phyloP scores from a whole-genome alignment of 1,140 invertebrate species.

The Sycophila sp. region DNA sequence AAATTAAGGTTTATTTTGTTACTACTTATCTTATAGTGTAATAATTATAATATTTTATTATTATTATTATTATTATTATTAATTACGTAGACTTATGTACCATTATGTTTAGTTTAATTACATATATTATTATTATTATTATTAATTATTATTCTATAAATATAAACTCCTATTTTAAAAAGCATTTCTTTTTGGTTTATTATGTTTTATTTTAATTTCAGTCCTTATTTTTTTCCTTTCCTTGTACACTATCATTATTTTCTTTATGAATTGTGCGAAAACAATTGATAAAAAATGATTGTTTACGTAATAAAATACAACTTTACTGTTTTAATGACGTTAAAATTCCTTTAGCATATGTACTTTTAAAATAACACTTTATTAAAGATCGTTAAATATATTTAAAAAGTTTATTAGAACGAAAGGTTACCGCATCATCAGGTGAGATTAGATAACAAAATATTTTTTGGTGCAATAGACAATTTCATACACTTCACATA shows the following conservation, averaged over 20 bases:
- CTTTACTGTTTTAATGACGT: not conserved
- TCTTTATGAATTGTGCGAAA: not conserved
- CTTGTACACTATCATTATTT: not conserved
- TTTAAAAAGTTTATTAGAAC: constrained; percentile 14
- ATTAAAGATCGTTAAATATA: constrained; percentile 22
- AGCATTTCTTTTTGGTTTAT: constrained; percentile 14
- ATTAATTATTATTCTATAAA: constrained; percentile 54
- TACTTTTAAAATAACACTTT: not conserved
- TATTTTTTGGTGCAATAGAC: constrained; percentile 8
- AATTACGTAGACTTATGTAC: constrained; percentile 42
- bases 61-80: constrained; percentile 41
- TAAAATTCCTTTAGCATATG: not conserved
- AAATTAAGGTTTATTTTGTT: constrained; percentile 45
- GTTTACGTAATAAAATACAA: too few species aligned
- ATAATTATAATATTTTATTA: constrained; percentile 47
- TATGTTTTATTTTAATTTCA: constrained; percentile 32
- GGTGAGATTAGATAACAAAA: constrained; percentile 3
- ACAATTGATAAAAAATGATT: too few species aligned
- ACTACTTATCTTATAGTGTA: constrained; percentile 31
- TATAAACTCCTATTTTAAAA: constrained; percentile 57
- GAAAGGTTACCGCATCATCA: constrained; percentile 37
- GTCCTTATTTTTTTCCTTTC: not conserved
- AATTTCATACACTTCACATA: too few species aligned
- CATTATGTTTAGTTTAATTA: constrained; percentile 56
- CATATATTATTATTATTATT: constrained; percentile 53